Conservation (phyloP, 2,113 vertebrate genomes). For the Serinus canaria region DNA sequence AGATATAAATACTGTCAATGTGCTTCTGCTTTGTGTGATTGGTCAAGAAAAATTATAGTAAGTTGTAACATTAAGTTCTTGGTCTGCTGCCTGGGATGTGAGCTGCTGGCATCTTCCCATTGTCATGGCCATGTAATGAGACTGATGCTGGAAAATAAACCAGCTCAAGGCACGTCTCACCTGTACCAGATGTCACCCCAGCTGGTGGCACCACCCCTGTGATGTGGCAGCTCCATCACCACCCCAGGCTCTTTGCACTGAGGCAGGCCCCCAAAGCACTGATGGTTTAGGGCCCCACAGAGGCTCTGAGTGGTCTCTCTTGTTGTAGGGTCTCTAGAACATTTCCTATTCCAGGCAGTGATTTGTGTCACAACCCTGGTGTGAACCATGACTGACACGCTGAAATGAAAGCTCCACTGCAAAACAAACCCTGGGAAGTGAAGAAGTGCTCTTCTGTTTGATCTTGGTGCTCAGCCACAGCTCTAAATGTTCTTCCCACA, state of each 20-base stretch:
- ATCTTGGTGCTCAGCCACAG: not conserved
- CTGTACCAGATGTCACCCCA: no score
- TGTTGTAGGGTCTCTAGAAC: not conserved
- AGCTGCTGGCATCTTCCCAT: no score
- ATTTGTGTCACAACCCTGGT: not conserved
- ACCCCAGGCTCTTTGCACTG: not conserved
- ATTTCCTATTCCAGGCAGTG: not conserved
- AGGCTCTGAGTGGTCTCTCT: not conserved
- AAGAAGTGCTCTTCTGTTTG: not conserved
- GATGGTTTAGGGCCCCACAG: not conserved
- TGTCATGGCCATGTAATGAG: no score
- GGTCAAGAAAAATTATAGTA: no score
- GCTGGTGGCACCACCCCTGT: not conserved
- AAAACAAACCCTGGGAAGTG: not conserved
- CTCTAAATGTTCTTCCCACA: not conserved
- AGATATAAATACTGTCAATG: no score
- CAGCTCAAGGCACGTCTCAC: no score
- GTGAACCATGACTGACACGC: accelerated
- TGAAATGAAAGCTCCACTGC: not conserved
- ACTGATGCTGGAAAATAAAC: no score
- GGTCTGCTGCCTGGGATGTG: no score
- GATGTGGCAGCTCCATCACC: accelerated
- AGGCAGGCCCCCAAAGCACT: not conserved
- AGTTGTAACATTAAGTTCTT: no score
- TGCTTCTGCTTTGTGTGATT: no score